Conservation (phyloP, 2,888 invertebrate genomes). For the Galeruca laticollis region DNA sequence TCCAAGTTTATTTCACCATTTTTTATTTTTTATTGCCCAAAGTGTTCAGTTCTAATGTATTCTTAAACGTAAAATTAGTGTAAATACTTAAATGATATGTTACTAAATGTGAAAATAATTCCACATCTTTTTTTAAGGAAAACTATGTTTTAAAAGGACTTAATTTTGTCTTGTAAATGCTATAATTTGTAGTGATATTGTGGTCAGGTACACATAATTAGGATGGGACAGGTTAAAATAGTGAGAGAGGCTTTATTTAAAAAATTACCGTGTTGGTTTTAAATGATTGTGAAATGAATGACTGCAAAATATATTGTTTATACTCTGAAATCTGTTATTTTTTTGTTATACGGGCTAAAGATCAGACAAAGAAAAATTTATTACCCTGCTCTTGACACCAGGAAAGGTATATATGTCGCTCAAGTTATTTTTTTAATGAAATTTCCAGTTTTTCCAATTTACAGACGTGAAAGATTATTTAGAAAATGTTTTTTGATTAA, state of each 20-base stretch:
- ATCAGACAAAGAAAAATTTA: too few relatives aligned
- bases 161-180: constrained; percentile 5
- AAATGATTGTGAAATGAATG: constrained; percentile 7
- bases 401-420: too few relatives aligned
- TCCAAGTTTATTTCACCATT: background rate
- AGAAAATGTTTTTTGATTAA: too few relatives aligned
- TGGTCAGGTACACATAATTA: constrained; percentile 5
- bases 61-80: constrained; percentile 51
- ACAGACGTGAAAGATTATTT: too few relatives aligned
- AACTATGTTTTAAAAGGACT: background rate
- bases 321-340: too few relatives aligned
- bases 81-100: constrained; percentile 8
- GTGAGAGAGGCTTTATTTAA: background rate
- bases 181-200: constrained; percentile 12
- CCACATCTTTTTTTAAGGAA: background rate
- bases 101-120: constrained; percentile 9
- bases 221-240: constrained; percentile 2
- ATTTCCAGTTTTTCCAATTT: too few relatives aligned
- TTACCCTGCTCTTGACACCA: too few relatives aligned
- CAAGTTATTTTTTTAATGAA: too few relatives aligned
- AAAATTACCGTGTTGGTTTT: background rate
- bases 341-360: too few relatives aligned
- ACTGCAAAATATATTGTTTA: too few relatives aligned
- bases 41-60: constrained; percentile 49
- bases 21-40: background rate